These are phyloP conservation scores for Aptenodytes forsteri DNA, from an alignment of 2,113 vertebrate genomes.

Conservation along the genomic window DNA sequence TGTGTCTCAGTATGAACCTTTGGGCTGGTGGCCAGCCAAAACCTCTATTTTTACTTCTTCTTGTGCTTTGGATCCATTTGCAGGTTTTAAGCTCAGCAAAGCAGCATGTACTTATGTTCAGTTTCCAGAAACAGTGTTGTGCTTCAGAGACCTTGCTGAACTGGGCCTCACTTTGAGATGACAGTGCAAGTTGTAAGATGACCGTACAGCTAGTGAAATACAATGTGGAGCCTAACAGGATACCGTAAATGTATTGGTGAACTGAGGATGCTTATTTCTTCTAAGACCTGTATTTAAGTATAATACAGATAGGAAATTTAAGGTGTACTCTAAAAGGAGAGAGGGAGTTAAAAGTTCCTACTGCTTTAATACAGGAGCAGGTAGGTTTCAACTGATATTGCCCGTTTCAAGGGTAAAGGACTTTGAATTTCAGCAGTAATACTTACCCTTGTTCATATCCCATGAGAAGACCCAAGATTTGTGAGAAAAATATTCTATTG, in stretches of 20 bases:
- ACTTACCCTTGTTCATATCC: background rate
- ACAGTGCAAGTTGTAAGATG: background rate
- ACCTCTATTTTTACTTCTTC: background rate
- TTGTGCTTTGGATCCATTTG: background rate
- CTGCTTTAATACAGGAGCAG: background rate
- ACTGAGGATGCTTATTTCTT: background rate
- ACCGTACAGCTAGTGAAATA: background rate
- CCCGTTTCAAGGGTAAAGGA: background rate
- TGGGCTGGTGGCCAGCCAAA: background rate
- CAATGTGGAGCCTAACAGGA: background rate
- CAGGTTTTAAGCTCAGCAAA: background rate
- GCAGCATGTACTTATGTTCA: background rate
- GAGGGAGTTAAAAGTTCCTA: background rate
- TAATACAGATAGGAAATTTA: background rate
- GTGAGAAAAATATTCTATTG: background rate
- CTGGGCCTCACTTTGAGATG: background rate
- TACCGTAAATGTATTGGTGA: background rate
- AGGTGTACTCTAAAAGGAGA: background rate
- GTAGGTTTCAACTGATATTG: rapidly evolving
- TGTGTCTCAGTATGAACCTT: background rate
- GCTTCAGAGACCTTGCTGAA: background rate
- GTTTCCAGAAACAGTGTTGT: rapidly evolving
- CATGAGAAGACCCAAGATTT: background rate
- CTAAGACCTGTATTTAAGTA: background rate
- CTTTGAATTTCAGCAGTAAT: background rate